These are phyloP conservation scores for Mormyrus proboscirostris DNA, from an alignment of 2,797 vertebrate species.

Conservation along the genomic window DNA sequence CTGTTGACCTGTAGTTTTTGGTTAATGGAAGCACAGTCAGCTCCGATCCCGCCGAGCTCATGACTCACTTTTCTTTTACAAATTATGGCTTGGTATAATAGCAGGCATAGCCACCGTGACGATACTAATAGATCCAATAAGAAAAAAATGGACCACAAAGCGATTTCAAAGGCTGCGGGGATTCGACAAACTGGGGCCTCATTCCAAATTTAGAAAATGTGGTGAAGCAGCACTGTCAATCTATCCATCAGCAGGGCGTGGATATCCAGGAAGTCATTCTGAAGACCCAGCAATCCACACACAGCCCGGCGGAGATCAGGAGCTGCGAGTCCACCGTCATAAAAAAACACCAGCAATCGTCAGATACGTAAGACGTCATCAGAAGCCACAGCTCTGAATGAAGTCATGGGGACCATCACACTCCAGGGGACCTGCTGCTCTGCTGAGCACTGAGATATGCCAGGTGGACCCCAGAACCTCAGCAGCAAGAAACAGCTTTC, in stretches of 20 bases:
- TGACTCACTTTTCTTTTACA: not conserved
- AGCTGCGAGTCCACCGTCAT: not conserved
- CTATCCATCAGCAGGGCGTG: not conserved
- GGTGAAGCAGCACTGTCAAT: not conserved
- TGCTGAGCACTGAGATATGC: not conserved
- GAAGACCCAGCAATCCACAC: not conserved
- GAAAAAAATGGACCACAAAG: not conserved
- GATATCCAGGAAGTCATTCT: not conserved
- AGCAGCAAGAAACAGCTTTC: not conserved
- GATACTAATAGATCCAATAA: not conserved
- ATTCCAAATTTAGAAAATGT: not conserved
- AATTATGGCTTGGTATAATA: not conserved
- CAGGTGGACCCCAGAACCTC: not conserved
- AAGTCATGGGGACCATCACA: not conserved
- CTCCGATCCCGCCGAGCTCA: not conserved
- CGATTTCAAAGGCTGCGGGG: not conserved
- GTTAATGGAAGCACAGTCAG: not conserved
- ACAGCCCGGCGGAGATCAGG: not conserved
- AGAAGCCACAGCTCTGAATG: not conserved
- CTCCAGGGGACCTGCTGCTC: not conserved
- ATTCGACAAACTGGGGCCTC: not conserved
- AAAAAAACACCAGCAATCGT: not conserved
- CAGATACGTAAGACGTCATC: not conserved
- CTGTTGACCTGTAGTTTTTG: not conserved
- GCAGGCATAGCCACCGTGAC: not conserved